phyloP scores from a whole-genome alignment of 2,113 vertebrate genomes.

The Alouatta palliata region DNA sequence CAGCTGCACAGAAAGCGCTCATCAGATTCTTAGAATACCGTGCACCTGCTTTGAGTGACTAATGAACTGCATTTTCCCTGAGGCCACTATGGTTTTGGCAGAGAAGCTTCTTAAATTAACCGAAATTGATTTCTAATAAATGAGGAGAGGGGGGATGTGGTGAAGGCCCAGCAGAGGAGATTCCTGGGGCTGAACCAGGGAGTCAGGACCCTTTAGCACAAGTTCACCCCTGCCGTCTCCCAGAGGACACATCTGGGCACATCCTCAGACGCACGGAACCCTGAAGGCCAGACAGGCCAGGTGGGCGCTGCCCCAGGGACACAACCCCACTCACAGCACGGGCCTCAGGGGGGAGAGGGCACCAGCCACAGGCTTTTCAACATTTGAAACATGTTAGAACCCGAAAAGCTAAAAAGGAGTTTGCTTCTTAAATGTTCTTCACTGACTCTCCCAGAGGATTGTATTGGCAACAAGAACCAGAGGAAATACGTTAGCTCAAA shows the following conservation, averaged over 20 bases:
- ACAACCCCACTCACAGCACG: background rate
- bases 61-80: background rate
- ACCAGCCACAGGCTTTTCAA: background rate
- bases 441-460: background rate
- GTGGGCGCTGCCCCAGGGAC: background rate
- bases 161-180: background rate
- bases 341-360: background rate
- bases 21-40: background rate
- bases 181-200: background rate
- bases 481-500: background rate
- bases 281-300: background rate
- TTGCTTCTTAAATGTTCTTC: background rate
- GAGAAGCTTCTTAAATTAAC: background rate
- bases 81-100: background rate
- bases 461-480: background rate
- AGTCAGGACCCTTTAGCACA: background rate
- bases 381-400: background rate
- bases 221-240: background rate
- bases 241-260: too few species aligned
- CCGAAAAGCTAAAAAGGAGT: background rate
- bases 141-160: background rate
- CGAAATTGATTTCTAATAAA: background rate
- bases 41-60: background rate
- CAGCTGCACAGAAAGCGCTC: too few species aligned
- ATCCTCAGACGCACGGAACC: background rate